Percentiles rank a stretch among this genome's conserved stretches.
phyloP scores from a whole-genome alignment of 2,888 invertebrate species.

The Nesidiocoris tenuis region DNA sequence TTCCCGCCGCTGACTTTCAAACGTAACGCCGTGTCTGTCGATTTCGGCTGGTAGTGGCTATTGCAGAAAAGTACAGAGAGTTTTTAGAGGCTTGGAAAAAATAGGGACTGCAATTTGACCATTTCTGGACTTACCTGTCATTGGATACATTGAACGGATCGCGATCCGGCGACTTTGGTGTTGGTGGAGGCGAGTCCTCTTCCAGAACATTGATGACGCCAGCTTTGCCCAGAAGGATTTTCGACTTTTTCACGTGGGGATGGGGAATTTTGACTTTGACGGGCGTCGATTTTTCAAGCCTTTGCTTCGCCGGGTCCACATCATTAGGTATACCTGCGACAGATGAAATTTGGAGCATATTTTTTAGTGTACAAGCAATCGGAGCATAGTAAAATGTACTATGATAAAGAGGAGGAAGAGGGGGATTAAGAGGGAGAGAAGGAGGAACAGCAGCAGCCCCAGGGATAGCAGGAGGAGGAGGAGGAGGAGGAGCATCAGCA shows the following conservation, averaged over 20 bases:
- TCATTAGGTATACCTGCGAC: slow-evolving; percentile 77
- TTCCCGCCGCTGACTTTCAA: slow-evolving; percentile 87
- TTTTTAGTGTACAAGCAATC: too few species aligned
- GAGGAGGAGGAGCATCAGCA: too few species aligned
- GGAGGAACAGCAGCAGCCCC: too few species aligned
- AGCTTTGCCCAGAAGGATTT: slow-evolving; percentile 88
- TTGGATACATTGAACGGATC: slow-evolving; percentile 99
- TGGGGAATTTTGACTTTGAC: slow-evolving; percentile 80
- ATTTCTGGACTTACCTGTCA: slow-evolving; percentile 69
- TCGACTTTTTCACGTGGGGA: slow-evolving; percentile 90
- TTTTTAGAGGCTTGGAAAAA: not conserved
- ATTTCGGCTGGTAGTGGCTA: slow-evolving; percentile 89
- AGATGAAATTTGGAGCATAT: too few species aligned
- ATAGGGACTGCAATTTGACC: not conserved
- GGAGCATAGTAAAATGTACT: too few species aligned
- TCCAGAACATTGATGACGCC: slow-evolving; percentile 94
- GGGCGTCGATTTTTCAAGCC: slow-evolving; percentile 52
- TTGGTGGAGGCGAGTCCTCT: slow-evolving; percentile 87
- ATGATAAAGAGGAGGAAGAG: too few species aligned
- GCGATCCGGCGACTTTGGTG: slow-evolving; percentile 84
- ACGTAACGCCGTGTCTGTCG: slow-evolving; percentile 74
- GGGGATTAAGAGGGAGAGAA: too few species aligned
- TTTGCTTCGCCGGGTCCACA: slow-evolving; percentile 79
- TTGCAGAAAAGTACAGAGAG: not conserved
- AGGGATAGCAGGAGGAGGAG: too few species aligned